Evolutionary conservation across 2,797 vertebrate genomes (phyloP).

Genomic region (Channa striata): DNA sequence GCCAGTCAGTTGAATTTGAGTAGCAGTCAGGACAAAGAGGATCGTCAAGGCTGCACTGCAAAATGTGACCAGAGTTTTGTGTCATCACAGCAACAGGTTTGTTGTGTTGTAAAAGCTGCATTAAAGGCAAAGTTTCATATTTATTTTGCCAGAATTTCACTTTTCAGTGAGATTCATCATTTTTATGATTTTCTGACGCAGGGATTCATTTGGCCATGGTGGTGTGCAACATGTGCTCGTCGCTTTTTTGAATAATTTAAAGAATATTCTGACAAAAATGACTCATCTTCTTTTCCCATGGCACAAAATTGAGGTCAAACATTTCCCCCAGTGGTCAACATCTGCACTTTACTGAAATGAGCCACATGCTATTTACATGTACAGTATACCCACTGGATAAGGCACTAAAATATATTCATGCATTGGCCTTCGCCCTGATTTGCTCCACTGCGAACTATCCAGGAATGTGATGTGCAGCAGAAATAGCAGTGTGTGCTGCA

Average conservation of each 20-base stretch:
- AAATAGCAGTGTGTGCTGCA: conserved; percentile 40
- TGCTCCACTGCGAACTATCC: conserved; percentile 19
- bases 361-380: not conserved
- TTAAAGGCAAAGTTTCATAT: conserved; percentile 31
- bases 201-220: not conserved
- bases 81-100: conserved; percentile 62
- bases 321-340: not conserved
- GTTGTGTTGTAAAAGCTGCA: conserved; percentile 69
- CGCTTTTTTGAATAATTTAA: not conserved
- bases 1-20: conserved; percentile 13
- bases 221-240: not conserved
- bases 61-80: conserved; percentile 55
- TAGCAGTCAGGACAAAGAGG: conserved; percentile 41
- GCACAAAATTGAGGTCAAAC: conserved; percentile 4
- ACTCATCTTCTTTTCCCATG: not conserved
- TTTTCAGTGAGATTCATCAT: conserved; percentile 43
- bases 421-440: conserved; percentile 43
- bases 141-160: conserved; percentile 18
- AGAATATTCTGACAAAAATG: not conserved
- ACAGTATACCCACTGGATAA: not conserved
- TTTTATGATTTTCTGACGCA: conserved; percentile 27
- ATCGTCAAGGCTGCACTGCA: conserved; percentile 46
- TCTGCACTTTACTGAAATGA: not conserved
- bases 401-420: conserved; percentile 25
- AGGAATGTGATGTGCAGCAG: conserved; percentile 67